Conservation (phyloP, 2,797 vertebrate species). For the Cyprinella venusta region DNA sequence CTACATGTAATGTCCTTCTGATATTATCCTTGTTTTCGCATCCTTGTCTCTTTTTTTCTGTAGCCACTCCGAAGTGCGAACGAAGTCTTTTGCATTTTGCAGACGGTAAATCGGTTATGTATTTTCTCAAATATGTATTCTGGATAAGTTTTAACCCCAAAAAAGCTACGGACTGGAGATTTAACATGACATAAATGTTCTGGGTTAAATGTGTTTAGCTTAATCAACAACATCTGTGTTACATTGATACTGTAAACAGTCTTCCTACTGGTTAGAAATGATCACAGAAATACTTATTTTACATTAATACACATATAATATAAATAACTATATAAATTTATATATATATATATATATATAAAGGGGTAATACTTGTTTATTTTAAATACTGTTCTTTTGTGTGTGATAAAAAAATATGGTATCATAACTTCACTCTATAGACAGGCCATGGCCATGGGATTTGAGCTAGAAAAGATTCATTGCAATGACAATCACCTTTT, state of each 20-base stretch:
- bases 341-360: too few species aligned
- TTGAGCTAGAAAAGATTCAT: not conserved
- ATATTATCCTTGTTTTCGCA: too few species aligned
- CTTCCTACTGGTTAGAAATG: not conserved
- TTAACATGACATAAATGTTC: conserved; percentile 2
- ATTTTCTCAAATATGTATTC: too few species aligned
- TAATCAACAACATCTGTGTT: not conserved
- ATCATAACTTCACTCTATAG: not conserved
- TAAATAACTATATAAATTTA: too few species aligned
- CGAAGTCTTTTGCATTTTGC: too few species aligned
- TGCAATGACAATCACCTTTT: conserved; percentile 78
- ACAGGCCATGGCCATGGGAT: not conserved
- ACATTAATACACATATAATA: not conserved
- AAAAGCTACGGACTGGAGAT: too few species aligned
- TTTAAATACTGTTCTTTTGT: not conserved
- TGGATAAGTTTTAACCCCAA: too few species aligned
- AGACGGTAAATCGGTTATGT: too few species aligned
- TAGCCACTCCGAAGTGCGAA: too few species aligned
- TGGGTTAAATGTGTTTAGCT: not conserved
- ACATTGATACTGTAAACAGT: not conserved
- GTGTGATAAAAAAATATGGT: not conserved
- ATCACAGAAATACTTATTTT: not conserved
- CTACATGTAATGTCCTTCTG: too few species aligned
- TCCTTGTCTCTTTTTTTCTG: too few species aligned
- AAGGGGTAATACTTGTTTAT: not conserved